These are phyloP conservation scores for Drosophila kurseongensis DNA, from an alignment of 1,140 invertebrate species.

Conservation along the genomic window DNA sequence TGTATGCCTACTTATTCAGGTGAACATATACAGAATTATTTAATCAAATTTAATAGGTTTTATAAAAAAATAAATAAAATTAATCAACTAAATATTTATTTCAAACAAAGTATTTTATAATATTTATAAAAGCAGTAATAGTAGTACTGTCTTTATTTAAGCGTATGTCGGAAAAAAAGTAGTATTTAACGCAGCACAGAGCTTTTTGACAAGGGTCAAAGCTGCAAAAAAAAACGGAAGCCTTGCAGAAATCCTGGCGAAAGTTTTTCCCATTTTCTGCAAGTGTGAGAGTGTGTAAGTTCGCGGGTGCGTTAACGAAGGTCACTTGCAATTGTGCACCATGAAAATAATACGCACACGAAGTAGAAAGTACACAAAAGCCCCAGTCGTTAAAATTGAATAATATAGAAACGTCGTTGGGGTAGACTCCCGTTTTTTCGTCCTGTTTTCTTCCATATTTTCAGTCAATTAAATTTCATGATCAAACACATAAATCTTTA, in stretches of 20 bases:
- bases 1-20: too few relatives aligned
- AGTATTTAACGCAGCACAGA: background rate
- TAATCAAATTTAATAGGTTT: too few relatives aligned
- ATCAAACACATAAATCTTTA: constrained; percentile 78
- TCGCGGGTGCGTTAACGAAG: constrained; percentile 17
- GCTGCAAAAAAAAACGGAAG: constrained; percentile 45
- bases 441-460: constrained; percentile 60
- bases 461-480: constrained; percentile 84
- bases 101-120: background rate
- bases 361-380: constrained; percentile 35
- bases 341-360: constrained; percentile 27
- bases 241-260: background rate
- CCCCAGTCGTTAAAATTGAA: constrained; percentile 30
- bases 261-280: constrained; percentile 22
- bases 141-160: background rate
- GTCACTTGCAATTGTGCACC: constrained; percentile 25
- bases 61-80: background rate
- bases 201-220: constrained; percentile 39
- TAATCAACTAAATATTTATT: too few relatives aligned
- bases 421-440: background rate
- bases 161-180: constrained; percentile 2
- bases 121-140: background rate
- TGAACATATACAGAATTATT: too few relatives aligned
- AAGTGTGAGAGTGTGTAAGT: constrained; percentile 8
- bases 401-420: constrained; percentile 14